Conservation (phyloP, 1,140 invertebrate species). For the Oncopodura yosiiana region DNA sequence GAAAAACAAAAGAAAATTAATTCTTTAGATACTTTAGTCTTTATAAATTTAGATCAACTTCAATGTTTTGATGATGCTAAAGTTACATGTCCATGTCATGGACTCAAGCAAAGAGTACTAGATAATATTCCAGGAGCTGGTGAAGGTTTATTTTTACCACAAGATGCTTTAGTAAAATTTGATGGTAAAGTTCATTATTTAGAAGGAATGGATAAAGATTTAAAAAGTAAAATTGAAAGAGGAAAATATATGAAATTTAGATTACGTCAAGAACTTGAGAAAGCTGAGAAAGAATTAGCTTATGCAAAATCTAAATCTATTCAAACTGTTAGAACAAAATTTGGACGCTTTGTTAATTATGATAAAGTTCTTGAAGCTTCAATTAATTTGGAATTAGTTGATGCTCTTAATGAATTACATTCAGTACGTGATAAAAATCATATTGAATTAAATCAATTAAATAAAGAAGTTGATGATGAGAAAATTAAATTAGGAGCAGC, state of each 20-base stretch:
- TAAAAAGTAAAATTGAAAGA: slow-evolving; percentile 1
- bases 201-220: not conserved
- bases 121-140: slow-evolving; percentile 1
- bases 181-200: slow-evolving; percentile 7
- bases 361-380: slow-evolving; percentile 25
- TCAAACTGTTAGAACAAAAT: slow-evolving; percentile 26
- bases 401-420: slow-evolving; percentile 15
- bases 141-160: slow-evolving; percentile 22
- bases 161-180: slow-evolving; percentile 14
- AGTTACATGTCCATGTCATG: slow-evolving; percentile 3
- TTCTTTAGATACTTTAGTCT: slow-evolving; percentile 14
- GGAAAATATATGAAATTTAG: slow-evolving; percentile 23
- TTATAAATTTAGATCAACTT: slow-evolving; percentile 28
- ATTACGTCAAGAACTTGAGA: slow-evolving; percentile 21
- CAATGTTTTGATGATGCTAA: slow-evolving; percentile 27
- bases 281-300: slow-evolving; percentile 21
- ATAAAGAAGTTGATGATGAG: slow-evolving; percentile 17
- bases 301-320: slow-evolving; percentile 7
- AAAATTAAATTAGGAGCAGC: slow-evolving; percentile 7
- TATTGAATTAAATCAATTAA: slow-evolving; percentile 2
- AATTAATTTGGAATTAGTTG: slow-evolving; percentile 30
- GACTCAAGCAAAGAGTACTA: slow-evolving; percentile 8
- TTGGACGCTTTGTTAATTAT: slow-evolving; percentile 23
- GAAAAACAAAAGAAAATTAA: slow-evolving; percentile 28
- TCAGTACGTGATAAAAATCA: slow-evolving; percentile 20